Conservation (phyloP, 2,888 invertebrate species). For the Lasioglossum lativentre region DNA sequence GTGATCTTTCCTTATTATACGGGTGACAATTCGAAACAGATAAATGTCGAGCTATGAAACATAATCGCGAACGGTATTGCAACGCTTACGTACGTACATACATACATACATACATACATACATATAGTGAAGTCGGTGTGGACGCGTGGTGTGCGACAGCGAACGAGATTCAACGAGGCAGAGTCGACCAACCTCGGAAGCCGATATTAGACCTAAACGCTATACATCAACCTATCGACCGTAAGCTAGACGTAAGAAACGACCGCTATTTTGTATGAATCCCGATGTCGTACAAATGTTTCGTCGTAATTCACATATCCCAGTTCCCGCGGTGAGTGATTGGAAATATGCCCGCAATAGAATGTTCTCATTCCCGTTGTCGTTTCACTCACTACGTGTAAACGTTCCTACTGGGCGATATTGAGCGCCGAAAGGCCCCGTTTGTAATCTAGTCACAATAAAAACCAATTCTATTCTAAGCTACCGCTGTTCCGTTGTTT, state of each 20-base stretch:
- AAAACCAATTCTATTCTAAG: slow-evolving; percentile 84
- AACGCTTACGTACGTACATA: neutral
- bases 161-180: slow-evolving; percentile 30
- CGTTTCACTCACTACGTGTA: slow-evolving; percentile 79
- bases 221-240: slow-evolving; percentile 76
- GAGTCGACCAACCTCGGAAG: slow-evolving; percentile 62
- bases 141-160: neutral
- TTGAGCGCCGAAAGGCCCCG: slow-evolving; percentile 81
- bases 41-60: neutral
- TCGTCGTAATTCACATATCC: slow-evolving; percentile 81
- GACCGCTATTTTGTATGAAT: slow-evolving; percentile 84
- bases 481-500: slow-evolving; percentile 39
- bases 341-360: slow-evolving; percentile 56
- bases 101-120: too few species aligned
- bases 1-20: neutral
- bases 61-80: neutral
- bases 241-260: slow-evolving; percentile 79
- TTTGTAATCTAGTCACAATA: slow-evolving; percentile 85
- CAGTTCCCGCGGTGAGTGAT: slow-evolving; percentile 72
- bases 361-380: slow-evolving; percentile 70
- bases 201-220: slow-evolving; percentile 62
- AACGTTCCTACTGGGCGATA: slow-evolving; percentile 82
- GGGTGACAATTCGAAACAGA: neutral
- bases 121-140: neutral
- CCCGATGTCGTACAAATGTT: slow-evolving; percentile 83